Evolutionary conservation across 2,888 invertebrate genomes (phyloP), one percentile per base, ranked within the genome.

Genomic region (Lomographa bimaculata): DNA sequence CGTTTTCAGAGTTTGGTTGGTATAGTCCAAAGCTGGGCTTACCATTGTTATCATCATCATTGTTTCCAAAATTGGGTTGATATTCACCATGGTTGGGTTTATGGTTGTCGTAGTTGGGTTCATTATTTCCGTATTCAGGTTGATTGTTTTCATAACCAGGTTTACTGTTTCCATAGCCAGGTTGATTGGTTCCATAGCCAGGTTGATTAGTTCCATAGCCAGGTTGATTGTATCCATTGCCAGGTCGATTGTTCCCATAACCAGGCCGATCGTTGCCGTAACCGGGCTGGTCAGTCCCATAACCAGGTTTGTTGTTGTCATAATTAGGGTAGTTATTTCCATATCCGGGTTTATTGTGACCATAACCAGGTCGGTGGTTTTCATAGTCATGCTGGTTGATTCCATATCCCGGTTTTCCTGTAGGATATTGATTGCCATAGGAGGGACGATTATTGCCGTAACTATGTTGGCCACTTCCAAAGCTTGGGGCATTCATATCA

Each of bases 361-460:
- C 27, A 28, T 11, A 4, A 5, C 18, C 5, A 21, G 25, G 25
- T 7, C n/a, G 23, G 1, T 18, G 1, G 7, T 35, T 33, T 1
- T 8, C 46, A 12, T 26, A 19, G 8, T 7, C 7, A 3, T 42
- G 38, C 5, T 16, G 12, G 3, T 33, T 6, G 9, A 21, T 9
- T 9, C 23, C 19, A 12, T 19, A 33, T 6, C 5, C 7, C 2
- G 14, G 14, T 14, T 14, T 14, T 14, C n/a, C n/a, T n/a, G n/a
- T n/a, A n/a, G 14, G 3, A 14, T 4, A 2, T 14, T 14, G 3
- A 14, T 14, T 2, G 3, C 14, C 14, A 14, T n/a, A n/a, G n/a
- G n/a, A n/a, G 2, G 41, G 38, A 6, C 28, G 37, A 14, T 52
- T 37, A 14, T 43, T 37, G 12, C 34, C 43, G 21, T 49, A 39